Evolutionary conservation across 2,113 vertebrate genomes (phyloP), one percentile per base, ranked within the genome.

Genomic region (Symphodus melops): DNA sequence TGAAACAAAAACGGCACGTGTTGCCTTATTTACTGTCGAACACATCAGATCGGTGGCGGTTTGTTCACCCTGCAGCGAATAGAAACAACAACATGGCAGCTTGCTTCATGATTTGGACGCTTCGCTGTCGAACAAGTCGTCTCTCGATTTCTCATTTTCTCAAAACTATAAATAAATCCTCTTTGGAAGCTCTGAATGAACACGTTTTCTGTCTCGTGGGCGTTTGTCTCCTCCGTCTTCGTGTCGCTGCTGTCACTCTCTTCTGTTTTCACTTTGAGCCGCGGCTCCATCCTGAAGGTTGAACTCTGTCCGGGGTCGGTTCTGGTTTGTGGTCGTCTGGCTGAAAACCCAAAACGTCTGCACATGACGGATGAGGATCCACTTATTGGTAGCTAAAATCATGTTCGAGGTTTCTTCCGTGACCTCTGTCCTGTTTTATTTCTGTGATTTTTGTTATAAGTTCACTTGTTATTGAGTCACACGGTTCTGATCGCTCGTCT

Each of bases 341-440:
- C 64, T 68, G 64, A 19, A 70, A 65, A 54, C 64, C 64, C 64
- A 62, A 72, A 68, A 36, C 16, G 20, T 74, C 51, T 55, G 66
- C 56, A 77, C 59, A 54, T 61, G 72, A 77, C 25, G 48, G 56
- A 62, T 49, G 76, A 81, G 10, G 62, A 65, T 72, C 36, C 63
- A 48, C 44, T 25, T 62, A 33, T 61, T 20, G 61, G 12, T n/a
- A 72, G 33, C 28, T 59, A 12, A 39, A 39, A 82, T 68, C 49
- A 28, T 63, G 56, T 75, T 71, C 14, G 12, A 8, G 23, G 19
- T 68, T 68, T 56, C 16, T 60, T 56, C 42, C 60, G 8, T 53
- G 25, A 19, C 53, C 3, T 59, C 10, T 56, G 49, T 63, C 10
- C 12, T 11, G 9, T 9, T 48, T 19, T 17, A 8, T 48, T 48